Evolutionary conservation across 1,140 invertebrate species (phyloP).

Genomic region (Scaptomyza pallida): DNA sequence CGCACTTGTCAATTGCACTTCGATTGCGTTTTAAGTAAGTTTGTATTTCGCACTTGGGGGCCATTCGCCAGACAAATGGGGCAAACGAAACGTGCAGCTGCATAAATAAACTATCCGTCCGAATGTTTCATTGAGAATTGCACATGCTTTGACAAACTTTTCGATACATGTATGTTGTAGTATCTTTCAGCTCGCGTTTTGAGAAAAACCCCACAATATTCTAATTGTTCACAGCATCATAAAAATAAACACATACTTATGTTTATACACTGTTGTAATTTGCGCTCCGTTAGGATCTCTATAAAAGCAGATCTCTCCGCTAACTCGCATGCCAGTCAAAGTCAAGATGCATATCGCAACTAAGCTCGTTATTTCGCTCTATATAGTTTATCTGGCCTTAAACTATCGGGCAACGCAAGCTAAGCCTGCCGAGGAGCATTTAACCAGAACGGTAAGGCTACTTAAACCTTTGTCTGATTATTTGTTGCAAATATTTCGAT

Average conservation of each 20-base stretch:
- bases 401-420: slow-evolving; percentile 9
- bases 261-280: not conserved
- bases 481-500: not conserved
- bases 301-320: slow-evolving; percentile 44
- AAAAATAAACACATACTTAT: too few species aligned
- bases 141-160: not conserved
- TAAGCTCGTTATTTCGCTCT: slow-evolving; percentile 26
- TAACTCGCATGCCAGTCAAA: slow-evolving; percentile 32
- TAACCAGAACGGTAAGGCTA: slow-evolving; percentile 30
- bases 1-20: slow-evolving; percentile 77
- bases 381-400: slow-evolving; percentile 28
- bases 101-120: slow-evolving; percentile 59
- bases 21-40: slow-evolving; percentile 44
- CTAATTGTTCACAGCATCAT: slow-evolving; percentile 23
- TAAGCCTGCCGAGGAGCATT: slow-evolving; percentile 9
- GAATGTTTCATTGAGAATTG: slow-evolving; percentile 32
- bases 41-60: slow-evolving; percentile 23
- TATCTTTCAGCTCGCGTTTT: slow-evolving; percentile 10
- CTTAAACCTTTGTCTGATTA: not conserved
- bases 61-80: slow-evolving; percentile 56
- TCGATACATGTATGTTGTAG: slow-evolving; percentile 10
- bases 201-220: slow-evolving; percentile 15
- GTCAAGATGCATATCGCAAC: slow-evolving; percentile 49
- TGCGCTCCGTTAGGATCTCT: slow-evolving; percentile 9
- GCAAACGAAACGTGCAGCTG: slow-evolving; percentile 69